Percentiles rank a stretch among this genome's conserved stretches.
Conservation (phyloP, 2,888 invertebrate genomes). For the Electrophaes corylata region DNA sequence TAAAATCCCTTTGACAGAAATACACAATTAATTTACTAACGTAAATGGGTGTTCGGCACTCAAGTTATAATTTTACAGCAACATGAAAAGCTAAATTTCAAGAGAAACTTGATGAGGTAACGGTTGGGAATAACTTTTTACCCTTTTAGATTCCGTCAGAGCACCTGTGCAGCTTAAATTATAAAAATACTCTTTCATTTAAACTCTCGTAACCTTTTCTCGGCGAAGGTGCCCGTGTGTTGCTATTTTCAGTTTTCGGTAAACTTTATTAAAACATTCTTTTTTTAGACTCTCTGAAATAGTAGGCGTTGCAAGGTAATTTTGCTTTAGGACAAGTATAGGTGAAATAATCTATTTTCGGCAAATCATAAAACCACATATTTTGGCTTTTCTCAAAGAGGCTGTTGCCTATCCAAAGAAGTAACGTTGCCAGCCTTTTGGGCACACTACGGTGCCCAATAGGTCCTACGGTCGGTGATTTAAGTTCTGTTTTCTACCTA, state of each 20-base stretch:
- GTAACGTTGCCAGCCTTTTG: no score
- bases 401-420: no score
- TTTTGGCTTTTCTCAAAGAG: no score
- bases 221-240: constrained; percentile 13
- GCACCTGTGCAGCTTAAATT: constrained; percentile 67
- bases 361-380: no score
- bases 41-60: constrained; percentile 17
- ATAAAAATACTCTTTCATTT: constrained; percentile 67
- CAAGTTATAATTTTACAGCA: constrained; percentile 29
- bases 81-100: constrained; percentile 32
- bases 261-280: background rate
- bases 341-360: no score
- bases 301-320: background rate
- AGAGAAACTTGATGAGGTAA: constrained; percentile 41
- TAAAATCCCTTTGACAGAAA: background rate
- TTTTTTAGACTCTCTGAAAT: no score
- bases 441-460: no score
- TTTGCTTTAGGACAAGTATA: background rate
- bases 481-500: no score
- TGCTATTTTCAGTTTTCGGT: constrained; percentile 17
- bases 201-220: constrained; percentile 28
- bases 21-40: constrained; percentile 11
- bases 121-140: constrained; percentile 51
- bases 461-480: no score
- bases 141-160: constrained; percentile 55